Evolutionary conservation across 2,113 vertebrate species (phyloP), one percentile per base, ranked within the genome.

Genomic region (Oxyruncus cristatus): DNA sequence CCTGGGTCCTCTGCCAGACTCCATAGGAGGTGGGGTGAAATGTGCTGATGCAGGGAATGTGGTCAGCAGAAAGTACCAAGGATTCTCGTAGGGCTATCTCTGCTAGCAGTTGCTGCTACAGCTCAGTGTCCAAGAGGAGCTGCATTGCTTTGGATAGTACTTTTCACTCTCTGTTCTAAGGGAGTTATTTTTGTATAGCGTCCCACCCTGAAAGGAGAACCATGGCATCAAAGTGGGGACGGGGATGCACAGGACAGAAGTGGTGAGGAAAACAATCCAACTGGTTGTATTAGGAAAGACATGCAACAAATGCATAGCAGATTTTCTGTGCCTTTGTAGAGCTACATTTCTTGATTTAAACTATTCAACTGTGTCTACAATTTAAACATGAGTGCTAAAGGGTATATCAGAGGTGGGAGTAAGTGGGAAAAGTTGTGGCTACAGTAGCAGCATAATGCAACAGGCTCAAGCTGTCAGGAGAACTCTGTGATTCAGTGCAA

Each of bases 391-490:
- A 85, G 66, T 73, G 41, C n/a, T 52, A 37, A 89, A 49, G 56
- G 30, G 10, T 86, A 15, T 73, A 73, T 88, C 81, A 50, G 41
- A 70, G 46, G 77, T 97, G 78, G 81, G 92, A 94, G 73, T 75
- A 85, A 78, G 42, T 78, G 89, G 58, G 53, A 73, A 49, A 82
- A 82, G 62, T 88, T 90, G 74, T 87, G 86, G 65, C 83, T 95
- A 21, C 70, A 68, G 77, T 44, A 72, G 62, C 61, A 95, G 70
- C 53, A 30, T 91, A 79, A 73, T 65, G 66, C 65, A 94, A 65
- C 62, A 91, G 53, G 67, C 87, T 85, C 66, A 92, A 94, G 85
- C 62, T 96, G 67, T 85, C 70, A 83, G 94, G 50, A 75, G 47
- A 72, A 28, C 59, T 82, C 73, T 39, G 55, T 49, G 66, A 56